These are phyloP conservation scores for Limnephilus rhombicus DNA, from an alignment of 2,888 invertebrate species.

Conservation along the genomic window DNA sequence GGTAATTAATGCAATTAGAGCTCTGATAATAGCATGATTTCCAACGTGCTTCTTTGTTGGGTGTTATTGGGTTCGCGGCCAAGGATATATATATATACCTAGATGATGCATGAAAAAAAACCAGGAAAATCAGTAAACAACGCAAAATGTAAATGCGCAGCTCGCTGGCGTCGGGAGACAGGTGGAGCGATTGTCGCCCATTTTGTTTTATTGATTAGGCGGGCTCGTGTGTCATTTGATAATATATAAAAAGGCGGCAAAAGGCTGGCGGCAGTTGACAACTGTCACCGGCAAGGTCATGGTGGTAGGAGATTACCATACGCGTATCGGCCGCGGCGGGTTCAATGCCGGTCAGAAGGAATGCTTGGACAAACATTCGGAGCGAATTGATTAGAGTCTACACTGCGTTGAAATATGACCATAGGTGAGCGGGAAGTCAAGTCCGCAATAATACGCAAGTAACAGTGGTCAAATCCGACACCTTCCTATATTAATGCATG, in stretches of 20 bases:
- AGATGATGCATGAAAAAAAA: background rate
- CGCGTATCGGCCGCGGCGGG: constrained; percentile 3
- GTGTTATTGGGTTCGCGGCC: background rate
- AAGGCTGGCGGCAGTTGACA: constrained; percentile 36
- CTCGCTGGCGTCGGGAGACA: constrained; percentile 1
- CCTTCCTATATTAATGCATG: background rate
- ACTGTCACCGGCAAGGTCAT: constrained; percentile 47
- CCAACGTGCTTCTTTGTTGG: background rate
- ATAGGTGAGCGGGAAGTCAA: background rate
- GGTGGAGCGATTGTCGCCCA: constrained; percentile 45
- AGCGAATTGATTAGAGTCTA: constrained; percentile 30
- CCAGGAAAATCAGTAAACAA: constrained; percentile 8
- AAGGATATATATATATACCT: too few species aligned
- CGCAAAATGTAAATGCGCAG: constrained; percentile 26
- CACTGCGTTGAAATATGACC: background rate
- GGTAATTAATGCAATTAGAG: background rate
- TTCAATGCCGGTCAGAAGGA: constrained; percentile 28
- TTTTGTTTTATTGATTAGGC: constrained; percentile 50
- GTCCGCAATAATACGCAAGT: background rate
- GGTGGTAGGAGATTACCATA: constrained; percentile 38
- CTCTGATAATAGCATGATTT: background rate
- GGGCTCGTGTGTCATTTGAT: constrained; percentile 40
- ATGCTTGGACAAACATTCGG: constrained; percentile 26
- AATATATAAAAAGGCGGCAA: constrained; percentile 22
- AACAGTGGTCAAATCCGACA: background rate